Conservation (phyloP, 2,888 invertebrate species). For the Xylocampa areola region DNA sequence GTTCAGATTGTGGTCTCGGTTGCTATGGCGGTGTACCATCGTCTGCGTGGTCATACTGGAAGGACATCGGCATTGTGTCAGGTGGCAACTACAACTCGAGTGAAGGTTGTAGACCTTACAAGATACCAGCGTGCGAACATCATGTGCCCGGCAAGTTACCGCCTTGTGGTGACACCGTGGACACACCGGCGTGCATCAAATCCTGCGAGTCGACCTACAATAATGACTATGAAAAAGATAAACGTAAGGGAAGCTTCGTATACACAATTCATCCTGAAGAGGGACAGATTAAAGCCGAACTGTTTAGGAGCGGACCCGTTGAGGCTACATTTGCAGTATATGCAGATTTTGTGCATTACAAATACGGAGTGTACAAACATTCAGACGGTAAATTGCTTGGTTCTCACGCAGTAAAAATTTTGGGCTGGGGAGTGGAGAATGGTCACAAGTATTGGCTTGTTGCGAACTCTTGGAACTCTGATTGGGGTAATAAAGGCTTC, state of each 20-base stretch:
- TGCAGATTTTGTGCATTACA: constrained; percentile 6
- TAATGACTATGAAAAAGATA: constrained; percentile 1
- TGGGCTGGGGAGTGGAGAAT: constrained; percentile 12
- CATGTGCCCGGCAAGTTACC: not conserved
- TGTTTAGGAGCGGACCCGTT: constrained; percentile 7
- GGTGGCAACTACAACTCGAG: constrained; percentile 18
- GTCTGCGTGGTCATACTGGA: constrained; percentile 9
- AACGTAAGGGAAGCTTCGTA: not conserved
- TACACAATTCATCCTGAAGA: not conserved
- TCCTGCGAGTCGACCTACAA: constrained; percentile 1
- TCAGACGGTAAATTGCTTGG: not conserved
- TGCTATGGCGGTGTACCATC: not conserved
- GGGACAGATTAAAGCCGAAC: constrained; percentile 6
- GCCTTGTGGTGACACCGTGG: not conserved
- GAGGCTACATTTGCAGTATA: not conserved
- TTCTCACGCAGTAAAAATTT: constrained; percentile 4
- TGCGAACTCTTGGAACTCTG: constrained; percentile 11
- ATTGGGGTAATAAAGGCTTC: constrained; percentile 12
- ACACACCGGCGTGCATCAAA: constrained; percentile 2
- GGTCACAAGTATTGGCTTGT: constrained; percentile 14
- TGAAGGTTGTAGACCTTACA: constrained; percentile 13
- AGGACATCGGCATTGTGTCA: constrained; percentile 8
- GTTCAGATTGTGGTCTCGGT: not conserved
- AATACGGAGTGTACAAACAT: constrained; percentile 8
- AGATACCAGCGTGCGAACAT: constrained; percentile 7